phyloP scores from a whole-genome alignment of 2,888 invertebrate genomes.

The Thymelicus acteon region DNA sequence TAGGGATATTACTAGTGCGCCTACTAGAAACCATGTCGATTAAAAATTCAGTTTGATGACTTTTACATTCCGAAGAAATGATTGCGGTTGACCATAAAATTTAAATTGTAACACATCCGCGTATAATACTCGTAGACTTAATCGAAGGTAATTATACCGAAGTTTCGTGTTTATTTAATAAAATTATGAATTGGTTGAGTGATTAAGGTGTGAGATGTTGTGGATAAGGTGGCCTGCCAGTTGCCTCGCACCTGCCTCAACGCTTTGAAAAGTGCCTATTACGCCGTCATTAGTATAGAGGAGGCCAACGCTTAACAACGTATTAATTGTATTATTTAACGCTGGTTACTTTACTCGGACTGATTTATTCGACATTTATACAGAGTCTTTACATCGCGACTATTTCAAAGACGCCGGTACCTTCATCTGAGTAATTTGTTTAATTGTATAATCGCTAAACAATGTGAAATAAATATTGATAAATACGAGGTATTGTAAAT shows the following conservation, averaged over 20 bases:
- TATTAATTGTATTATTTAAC: slow-evolving; percentile 75
- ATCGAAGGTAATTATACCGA: slow-evolving; percentile 37
- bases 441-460: slow-evolving; percentile 27
- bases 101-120: slow-evolving; percentile 17
- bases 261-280: slow-evolving; percentile 65
- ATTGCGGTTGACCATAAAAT: slow-evolving; percentile 15
- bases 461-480: slow-evolving; percentile 19
- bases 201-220: slow-evolving; percentile 70
- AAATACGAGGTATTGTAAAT: slow-evolving; percentile 6
- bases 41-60: no score
- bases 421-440: slow-evolving; percentile 28
- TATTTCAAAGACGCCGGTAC: slow-evolving; percentile 30
- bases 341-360: slow-evolving; percentile 36
- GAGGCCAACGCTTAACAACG: slow-evolving; percentile 71
- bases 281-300: slow-evolving; percentile 67
- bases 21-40: no score
- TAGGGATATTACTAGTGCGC: no score
- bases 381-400: slow-evolving; percentile 18
- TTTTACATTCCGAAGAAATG: neutral
- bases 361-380: slow-evolving; percentile 29
- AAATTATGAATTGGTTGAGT: slow-evolving; percentile 68
- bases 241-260: slow-evolving; percentile 66
- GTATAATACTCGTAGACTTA: slow-evolving; percentile 31
- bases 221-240: slow-evolving; percentile 53
- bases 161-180: slow-evolving; percentile 41